phyloP scores from a whole-genome alignment of 1,140 invertebrate species.

The Drosophila arizonae region DNA sequence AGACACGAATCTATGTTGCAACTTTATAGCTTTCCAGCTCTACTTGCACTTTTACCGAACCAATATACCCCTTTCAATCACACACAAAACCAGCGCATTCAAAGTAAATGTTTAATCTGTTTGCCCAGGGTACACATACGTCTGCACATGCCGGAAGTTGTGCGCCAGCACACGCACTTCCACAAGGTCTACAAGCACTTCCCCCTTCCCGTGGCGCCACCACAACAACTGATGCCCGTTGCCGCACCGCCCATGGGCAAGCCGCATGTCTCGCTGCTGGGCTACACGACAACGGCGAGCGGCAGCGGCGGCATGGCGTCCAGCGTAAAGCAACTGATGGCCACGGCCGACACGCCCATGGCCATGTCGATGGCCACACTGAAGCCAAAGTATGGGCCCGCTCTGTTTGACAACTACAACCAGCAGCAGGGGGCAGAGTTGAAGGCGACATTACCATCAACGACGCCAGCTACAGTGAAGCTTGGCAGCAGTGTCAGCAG shows the following conservation, averaged over 20 bases:
- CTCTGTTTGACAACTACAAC: slow-evolving; percentile 58
- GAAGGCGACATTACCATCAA: slow-evolving; percentile 24
- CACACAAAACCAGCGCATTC: too few relatives aligned
- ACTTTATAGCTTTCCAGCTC: too few relatives aligned
- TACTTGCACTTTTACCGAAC: not conserved
- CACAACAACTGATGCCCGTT: not conserved
- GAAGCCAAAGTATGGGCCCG: slow-evolving; percentile 63
- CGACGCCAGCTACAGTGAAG: slow-evolving; percentile 30
- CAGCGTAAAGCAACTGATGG: slow-evolving; percentile 62
- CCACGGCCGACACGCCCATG: slow-evolving; percentile 39
- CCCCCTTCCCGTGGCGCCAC: slow-evolving; percentile 6
- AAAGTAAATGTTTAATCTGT: not conserved
- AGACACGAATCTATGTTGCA: too few relatives aligned
- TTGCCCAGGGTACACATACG: slow-evolving; percentile 69
- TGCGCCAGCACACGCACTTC: slow-evolving; percentile 67
- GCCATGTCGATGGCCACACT: slow-evolving; percentile 23
- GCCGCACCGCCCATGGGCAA: slow-evolving; percentile 35
- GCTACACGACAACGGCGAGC: slow-evolving; percentile 66
- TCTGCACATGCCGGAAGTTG: slow-evolving; percentile 75
- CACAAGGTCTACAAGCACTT: slow-evolving; percentile 68
- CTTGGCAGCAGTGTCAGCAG: slow-evolving; percentile 20
- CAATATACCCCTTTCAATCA: not conserved
- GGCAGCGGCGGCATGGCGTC: slow-evolving; percentile 50
- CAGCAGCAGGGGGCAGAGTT: slow-evolving; percentile 21
- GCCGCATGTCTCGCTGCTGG: slow-evolving; percentile 65